Conservation (phyloP, 2,888 invertebrate genomes). For the Lottia gigantea region DNA sequence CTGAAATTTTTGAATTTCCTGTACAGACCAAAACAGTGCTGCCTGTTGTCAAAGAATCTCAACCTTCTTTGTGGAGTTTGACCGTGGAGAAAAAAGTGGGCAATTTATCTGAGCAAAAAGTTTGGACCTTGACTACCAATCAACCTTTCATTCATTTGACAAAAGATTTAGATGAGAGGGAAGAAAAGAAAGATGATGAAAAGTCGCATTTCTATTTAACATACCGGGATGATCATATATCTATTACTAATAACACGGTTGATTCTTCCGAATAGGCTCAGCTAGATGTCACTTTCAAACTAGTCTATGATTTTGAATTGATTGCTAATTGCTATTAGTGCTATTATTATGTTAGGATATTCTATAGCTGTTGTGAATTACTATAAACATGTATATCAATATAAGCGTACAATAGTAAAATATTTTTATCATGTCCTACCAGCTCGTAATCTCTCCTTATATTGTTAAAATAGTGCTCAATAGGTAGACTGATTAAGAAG, state of each 20-base stretch:
- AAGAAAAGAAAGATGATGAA: neutral
- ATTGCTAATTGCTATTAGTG: too few relatives aligned
- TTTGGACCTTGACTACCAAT: constrained; percentile 34
- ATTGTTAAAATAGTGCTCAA: too few relatives aligned
- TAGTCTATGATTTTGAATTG: too few relatives aligned
- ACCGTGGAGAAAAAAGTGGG: constrained; percentile 31
- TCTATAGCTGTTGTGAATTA: too few relatives aligned
- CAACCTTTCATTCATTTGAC: constrained; percentile 38
- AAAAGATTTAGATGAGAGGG: neutral
- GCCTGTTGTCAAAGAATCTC: constrained; percentile 33
- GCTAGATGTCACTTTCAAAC: too few relatives aligned
- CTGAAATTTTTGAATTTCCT: constrained; percentile 41
- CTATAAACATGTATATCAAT: too few relatives aligned
- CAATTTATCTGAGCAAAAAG: constrained; percentile 29
- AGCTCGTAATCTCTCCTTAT: too few relatives aligned
- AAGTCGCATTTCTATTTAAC: neutral
- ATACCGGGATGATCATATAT: neutral
- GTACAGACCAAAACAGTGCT: constrained; percentile 39
- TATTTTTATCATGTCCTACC: too few relatives aligned
- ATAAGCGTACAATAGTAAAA: too few relatives aligned
- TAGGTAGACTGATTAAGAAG: too few relatives aligned
- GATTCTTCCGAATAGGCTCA: too few relatives aligned
- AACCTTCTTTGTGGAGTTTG: constrained; percentile 42
- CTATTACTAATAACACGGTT: neutral
- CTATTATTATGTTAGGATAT: too few relatives aligned